phyloP scores from a whole-genome alignment of 2,113 vertebrate species.

The Callorhinus ursinus region DNA sequence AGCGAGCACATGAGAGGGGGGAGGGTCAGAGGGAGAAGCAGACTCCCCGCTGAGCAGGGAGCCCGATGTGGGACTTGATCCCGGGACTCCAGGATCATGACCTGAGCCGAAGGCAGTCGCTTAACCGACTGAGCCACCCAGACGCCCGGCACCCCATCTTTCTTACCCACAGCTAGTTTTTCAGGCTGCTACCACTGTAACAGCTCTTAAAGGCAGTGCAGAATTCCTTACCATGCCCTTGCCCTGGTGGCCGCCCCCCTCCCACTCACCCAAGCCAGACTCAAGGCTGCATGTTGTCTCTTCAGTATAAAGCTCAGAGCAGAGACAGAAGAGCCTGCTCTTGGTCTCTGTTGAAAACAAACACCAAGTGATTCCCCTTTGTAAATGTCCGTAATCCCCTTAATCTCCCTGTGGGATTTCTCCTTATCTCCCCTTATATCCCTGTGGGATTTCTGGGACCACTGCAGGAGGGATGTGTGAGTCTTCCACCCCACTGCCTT shows the following conservation, averaged over 20 bases:
- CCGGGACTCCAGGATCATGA: no score
- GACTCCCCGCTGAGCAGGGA: no score
- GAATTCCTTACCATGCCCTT: background rate
- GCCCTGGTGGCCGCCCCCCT: fast-evolving
- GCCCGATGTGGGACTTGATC: no score
- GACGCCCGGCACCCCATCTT: background rate
- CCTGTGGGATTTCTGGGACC: background rate
- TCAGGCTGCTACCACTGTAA: background rate
- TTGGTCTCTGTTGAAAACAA: background rate
- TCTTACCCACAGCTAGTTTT: background rate
- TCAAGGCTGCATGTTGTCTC: background rate
- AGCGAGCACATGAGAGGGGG: no score
- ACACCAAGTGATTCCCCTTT: background rate
- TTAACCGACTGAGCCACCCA: no score
- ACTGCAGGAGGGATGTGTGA: fast-evolving
- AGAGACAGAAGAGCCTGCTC: background rate
- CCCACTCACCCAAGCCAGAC: background rate
- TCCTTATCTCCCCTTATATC: background rate
- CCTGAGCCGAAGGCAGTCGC: no score
- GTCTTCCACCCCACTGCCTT: fast-evolving
- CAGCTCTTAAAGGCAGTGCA: background rate
- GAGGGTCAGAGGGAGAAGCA: no score
- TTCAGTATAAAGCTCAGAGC: background rate
- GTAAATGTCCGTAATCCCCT: background rate
- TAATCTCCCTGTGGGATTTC: background rate